These are phyloP conservation scores for Laupala kohalensis DNA, from an alignment of 1,140 invertebrate species.

Conservation along the genomic window DNA sequence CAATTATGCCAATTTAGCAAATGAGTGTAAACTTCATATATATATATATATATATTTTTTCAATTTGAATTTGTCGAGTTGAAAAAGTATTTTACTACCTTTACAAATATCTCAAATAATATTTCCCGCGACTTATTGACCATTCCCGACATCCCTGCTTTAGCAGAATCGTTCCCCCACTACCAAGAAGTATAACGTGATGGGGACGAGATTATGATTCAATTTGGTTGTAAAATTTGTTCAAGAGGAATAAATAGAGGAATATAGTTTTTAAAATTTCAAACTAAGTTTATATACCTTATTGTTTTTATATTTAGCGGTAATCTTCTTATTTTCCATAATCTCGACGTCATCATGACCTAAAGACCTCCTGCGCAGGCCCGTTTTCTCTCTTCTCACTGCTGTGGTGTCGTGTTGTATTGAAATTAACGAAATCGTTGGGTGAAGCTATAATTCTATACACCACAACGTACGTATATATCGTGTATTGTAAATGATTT, in stretches of 20 bases:
- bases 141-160: not conserved
- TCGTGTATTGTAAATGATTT: not conserved
- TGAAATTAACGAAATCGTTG: not conserved
- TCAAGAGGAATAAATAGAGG: not conserved
- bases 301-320: too few species aligned
- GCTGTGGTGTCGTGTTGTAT: not conserved
- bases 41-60: too few species aligned
- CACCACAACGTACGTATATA: not conserved
- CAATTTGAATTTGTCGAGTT: too few species aligned
- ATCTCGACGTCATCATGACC: not conserved
- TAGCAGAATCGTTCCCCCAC: not conserved
- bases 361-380: not conserved
- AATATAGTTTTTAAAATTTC: not conserved
- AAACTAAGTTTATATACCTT: not conserved
- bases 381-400: not conserved
- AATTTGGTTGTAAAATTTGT: not conserved
- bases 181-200: not conserved
- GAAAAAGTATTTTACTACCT: too few species aligned
- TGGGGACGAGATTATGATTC: not conserved
- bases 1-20: too few species aligned
- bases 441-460: not conserved
- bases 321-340: not conserved
- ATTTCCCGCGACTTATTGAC: not conserved
- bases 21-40: too few species aligned
- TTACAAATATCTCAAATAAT: not conserved